Conservation (phyloP, 2,113 vertebrate genomes). For the Lepidothrix coronata region DNA sequence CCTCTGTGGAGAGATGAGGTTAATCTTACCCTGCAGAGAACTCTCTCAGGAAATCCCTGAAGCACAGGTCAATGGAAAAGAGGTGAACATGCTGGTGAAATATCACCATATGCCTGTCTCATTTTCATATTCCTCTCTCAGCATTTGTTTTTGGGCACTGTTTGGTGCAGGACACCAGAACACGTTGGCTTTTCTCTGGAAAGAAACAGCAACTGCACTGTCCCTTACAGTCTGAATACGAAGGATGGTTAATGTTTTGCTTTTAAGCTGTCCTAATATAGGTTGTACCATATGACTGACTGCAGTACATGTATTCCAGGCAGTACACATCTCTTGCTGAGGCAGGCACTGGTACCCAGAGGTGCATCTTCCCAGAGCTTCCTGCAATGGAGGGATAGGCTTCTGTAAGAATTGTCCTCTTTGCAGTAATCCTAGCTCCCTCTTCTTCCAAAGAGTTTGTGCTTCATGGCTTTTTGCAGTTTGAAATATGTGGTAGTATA, state of each 20-base stretch:
- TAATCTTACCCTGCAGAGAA: not conserved
- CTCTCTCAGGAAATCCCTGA: not conserved
- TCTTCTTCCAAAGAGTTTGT: not conserved
- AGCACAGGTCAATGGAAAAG: not conserved
- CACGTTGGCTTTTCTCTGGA: not conserved
- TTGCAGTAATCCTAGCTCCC: not conserved
- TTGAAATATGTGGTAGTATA: not conserved
- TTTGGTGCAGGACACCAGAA: not conserved
- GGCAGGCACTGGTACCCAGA: not conserved
- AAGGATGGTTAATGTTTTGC: not conserved
- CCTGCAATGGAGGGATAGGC: not conserved
- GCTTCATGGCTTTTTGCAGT: not conserved
- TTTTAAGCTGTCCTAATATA: not conserved
- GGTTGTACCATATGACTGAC: not conserved
- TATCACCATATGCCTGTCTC: not conserved
- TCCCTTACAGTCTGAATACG: not conserved
- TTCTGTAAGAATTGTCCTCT: not conserved
- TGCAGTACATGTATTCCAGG: not conserved
- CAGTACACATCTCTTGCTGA: not conserved
- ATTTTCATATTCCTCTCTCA: not conserved
- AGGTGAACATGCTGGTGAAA: not conserved
- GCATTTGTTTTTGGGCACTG: not conserved
- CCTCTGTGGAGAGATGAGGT: not conserved
- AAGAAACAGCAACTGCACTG: not conserved
- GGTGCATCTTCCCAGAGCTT: not conserved